Evolutionary conservation across 2,113 vertebrate genomes (phyloP).

Genomic region (Equus quagga): DNA sequence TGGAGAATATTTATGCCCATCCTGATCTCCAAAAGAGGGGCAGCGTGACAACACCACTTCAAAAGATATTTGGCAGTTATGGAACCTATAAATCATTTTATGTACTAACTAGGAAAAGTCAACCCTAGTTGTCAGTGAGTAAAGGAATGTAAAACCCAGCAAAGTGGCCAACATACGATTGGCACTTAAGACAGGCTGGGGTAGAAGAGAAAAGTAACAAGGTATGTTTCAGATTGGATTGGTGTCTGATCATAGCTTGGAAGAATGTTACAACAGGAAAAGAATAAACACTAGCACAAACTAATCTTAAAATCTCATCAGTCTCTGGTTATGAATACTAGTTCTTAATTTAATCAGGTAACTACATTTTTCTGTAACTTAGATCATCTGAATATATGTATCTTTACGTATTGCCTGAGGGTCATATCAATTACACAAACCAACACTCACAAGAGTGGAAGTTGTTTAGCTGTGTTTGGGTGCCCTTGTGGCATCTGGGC

Average conservation of each 20-base stretch:
- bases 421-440: slow-evolving; percentile 15
- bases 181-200: background rate
- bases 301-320: slow-evolving; percentile 60
- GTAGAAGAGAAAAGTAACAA: background rate
- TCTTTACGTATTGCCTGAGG: background rate
- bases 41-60: background rate
- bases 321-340: background rate
- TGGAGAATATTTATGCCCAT: background rate
- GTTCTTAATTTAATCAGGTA: slow-evolving; percentile 52
- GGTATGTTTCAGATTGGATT: background rate
- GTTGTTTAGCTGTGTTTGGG: background rate
- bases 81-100: slow-evolving; percentile 27
- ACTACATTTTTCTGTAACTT: slow-evolving; percentile 46
- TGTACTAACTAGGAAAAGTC: slow-evolving; percentile 31
- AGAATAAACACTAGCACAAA: slow-evolving; percentile 46
- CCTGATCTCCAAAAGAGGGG: background rate
- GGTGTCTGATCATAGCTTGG: slow-evolving; percentile 47
- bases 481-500: background rate
- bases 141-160: slow-evolving; percentile 36
- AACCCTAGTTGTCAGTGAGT: slow-evolving; percentile 29
- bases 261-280: slow-evolving; percentile 63
- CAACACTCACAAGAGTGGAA: background rate
- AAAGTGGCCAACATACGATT: background rate
- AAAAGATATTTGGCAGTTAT: background rate
- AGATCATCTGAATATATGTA: slow-evolving; percentile 27